phyloP scores from a whole-genome alignment of 2,888 invertebrate genomes.

The Neria commutata region DNA sequence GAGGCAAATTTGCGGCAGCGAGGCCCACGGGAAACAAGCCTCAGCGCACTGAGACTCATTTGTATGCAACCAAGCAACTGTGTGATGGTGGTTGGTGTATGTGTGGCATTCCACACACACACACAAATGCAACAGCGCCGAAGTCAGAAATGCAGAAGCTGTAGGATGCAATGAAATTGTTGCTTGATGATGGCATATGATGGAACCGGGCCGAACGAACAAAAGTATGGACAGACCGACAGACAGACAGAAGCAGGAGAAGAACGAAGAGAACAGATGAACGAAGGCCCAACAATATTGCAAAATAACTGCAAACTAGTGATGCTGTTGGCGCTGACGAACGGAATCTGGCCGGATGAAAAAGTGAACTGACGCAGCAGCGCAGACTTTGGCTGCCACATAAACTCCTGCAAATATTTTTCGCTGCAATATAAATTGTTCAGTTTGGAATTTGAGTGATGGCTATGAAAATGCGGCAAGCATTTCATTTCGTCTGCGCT shows the following conservation, averaged over 20 bases:
- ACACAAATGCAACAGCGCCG: not conserved
- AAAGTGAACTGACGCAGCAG: not conserved
- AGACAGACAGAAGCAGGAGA: not conserved
- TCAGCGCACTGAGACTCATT: constrained; percentile 41
- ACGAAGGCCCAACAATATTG: not conserved
- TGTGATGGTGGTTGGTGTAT: constrained; percentile 43
- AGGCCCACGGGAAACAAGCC: no score
- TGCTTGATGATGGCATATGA: not conserved
- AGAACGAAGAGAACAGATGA: not conserved
- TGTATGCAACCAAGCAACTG: constrained; percentile 48
- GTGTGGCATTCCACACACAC: constrained; percentile 21
- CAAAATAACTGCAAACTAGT: no score
- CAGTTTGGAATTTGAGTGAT: not conserved
- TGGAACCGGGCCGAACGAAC: not conserved
- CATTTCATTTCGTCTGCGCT: not conserved
- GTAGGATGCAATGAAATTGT: not conserved
- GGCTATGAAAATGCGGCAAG: not conserved
- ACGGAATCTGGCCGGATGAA: not conserved
- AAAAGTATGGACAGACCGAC: not conserved
- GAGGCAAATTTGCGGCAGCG: not conserved
- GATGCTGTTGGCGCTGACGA: no score
- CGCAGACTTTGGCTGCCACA: not conserved
- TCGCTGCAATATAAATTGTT: not conserved
- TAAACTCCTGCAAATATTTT: no score
- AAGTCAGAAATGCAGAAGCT: not conserved